Percentiles rank a stretch among this genome's conserved stretches.
Conservation (phyloP, 1,140 invertebrate genomes). For the Zophobas atratus region DNA sequence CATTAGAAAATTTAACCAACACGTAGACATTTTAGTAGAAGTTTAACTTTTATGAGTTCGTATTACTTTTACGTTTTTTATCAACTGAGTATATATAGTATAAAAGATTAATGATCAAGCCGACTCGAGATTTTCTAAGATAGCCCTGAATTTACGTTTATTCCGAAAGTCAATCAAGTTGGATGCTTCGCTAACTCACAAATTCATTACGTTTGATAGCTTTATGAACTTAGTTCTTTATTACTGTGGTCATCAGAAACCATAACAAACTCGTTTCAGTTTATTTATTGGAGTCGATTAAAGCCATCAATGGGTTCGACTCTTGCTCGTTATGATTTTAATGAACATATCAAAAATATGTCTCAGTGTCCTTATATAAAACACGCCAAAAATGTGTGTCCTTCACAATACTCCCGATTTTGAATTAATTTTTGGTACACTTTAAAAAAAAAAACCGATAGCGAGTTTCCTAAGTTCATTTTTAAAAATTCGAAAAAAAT, state of each 20-base stretch:
- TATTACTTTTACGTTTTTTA: slow-evolving; percentile 38
- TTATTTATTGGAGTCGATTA: background rate
- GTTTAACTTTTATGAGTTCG: slow-evolving; percentile 35
- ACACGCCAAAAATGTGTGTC: no score
- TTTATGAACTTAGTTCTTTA: background rate
- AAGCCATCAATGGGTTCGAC: background rate
- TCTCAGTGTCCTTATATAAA: no score
- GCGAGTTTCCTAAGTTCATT: no score
- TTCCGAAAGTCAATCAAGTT: background rate
- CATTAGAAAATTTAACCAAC: slow-evolving; percentile 38
- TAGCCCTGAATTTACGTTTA: background rate
- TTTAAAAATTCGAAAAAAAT: no score
- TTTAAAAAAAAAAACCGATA: no score
- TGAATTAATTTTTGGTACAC: no score
- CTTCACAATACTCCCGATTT: no score
- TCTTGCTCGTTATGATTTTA: no score
- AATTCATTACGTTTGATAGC: background rate
- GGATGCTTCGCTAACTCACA: no score
- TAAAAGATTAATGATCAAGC: slow-evolving; percentile 2
- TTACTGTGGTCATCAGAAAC: background rate
- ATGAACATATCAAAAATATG: no score
- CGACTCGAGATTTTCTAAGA: background rate
- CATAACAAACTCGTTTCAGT: background rate
- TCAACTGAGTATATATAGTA: slow-evolving; percentile 18
- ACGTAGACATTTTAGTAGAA: slow-evolving; percentile 40